A percentile compares a stretch with the other conserved stretches of the same genome.
Evolutionary conservation across 1,140 invertebrate species (phyloP).

Genomic region (Drusus annulatus): DNA sequence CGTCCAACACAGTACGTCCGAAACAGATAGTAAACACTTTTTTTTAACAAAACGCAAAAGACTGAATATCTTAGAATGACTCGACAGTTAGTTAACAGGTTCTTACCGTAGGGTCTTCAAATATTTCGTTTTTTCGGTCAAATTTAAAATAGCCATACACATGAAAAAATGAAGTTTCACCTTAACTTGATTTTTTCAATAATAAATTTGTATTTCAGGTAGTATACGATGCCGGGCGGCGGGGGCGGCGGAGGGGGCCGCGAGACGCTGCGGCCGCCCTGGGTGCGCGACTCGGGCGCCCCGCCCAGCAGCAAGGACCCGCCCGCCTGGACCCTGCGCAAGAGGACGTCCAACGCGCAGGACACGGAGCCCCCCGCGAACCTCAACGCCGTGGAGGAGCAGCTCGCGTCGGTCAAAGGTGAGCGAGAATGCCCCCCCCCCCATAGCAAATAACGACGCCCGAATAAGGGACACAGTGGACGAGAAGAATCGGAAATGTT

Average conservation of each 20-base stretch:
- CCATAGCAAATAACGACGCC: not conserved
- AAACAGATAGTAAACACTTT: too few species aligned
- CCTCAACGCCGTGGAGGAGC: constrained; percentile 50
- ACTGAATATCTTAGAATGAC: too few species aligned
- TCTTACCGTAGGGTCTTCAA: too few species aligned
- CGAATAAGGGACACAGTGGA: not conserved
- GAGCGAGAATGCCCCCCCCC: not conserved
- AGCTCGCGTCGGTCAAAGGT: constrained; percentile 55
- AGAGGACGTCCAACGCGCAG: constrained; percentile 39
- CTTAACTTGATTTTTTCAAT: too few species aligned
- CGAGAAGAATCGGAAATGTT: too few species aligned
- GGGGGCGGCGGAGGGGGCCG: constrained; percentile 57
- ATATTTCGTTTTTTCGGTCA: too few species aligned
- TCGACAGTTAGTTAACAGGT: too few species aligned
- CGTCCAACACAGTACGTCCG: too few species aligned
- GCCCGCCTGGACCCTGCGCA: constrained; percentile 75
- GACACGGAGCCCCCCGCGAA: constrained; percentile 25
- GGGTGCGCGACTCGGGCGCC: constrained; percentile 80
- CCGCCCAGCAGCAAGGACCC: constrained; percentile 71
- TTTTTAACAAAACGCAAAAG: too few species aligned
- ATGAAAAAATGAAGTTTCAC: too few species aligned
- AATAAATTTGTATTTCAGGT: not conserved
- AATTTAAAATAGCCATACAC: too few species aligned
- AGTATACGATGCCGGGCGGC: not conserved
- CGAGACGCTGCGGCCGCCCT: constrained; percentile 82